phyloP scores from a whole-genome alignment of 2,888 invertebrate genomes.

The Autographa pulchrina region DNA sequence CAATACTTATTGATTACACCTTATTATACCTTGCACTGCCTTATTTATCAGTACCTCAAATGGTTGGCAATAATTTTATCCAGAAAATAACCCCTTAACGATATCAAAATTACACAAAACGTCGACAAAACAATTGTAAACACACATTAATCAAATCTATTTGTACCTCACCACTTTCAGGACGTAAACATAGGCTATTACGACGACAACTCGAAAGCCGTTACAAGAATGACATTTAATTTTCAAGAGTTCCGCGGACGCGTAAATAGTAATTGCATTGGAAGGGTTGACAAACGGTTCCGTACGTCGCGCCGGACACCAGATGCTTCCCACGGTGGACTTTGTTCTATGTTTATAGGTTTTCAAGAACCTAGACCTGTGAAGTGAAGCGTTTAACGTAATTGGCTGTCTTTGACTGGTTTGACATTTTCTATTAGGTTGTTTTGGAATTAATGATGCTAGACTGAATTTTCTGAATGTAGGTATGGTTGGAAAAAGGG shows the following conservation, averaged over 20 bases:
- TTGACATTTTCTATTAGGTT: constrained; percentile 38
- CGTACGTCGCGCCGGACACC: constrained; percentile 59
- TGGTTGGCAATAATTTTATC: neutral
- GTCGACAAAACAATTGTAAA: constrained; percentile 5
- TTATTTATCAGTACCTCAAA: no score
- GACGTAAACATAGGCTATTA: constrained; percentile 59
- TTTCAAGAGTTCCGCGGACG: constrained; percentile 63
- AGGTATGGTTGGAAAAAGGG: constrained; percentile 2
- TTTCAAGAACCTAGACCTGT: constrained; percentile 44
- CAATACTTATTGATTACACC: no score
- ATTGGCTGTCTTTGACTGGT: constrained; percentile 33
- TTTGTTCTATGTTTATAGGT: constrained; percentile 51
- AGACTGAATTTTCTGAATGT: constrained; percentile 6
- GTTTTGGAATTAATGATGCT: constrained; percentile 22
- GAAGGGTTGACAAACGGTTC: constrained; percentile 74
- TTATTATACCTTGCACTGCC: no score
- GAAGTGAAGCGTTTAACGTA: constrained; percentile 25
- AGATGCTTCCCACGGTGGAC: constrained; percentile 69
- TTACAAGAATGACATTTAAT: constrained; percentile 68
- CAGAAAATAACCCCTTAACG: neutral
- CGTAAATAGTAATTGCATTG: constrained; percentile 68
- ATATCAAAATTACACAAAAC: neutral
- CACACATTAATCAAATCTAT: constrained; percentile 17
- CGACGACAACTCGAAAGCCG: constrained; percentile 41
- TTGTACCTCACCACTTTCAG: constrained; percentile 40